Evolutionary conservation across 2,888 invertebrate genomes (phyloP), one percentile per base, ranked within the genome.

Genomic region (Harpalus rubripes): DNA sequence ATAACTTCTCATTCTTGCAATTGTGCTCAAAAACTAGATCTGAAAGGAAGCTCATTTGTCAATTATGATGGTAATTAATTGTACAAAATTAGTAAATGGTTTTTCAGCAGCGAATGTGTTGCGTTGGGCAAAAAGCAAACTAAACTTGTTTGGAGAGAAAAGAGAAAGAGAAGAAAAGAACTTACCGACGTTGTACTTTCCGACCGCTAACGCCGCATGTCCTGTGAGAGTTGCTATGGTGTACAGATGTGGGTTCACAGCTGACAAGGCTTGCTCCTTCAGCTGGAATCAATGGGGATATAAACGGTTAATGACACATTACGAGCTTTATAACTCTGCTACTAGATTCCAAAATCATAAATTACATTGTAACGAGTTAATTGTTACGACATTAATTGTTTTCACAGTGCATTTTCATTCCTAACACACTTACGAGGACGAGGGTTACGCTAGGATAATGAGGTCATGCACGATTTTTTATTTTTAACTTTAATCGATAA

Each of bases 211-310:
- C 87, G 92, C 92, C 68, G 97, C 97, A 91, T 98, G 98, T 0
- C 97, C 97, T 7, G 98, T 98, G 85, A 98, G 92, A 12, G 98
- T 98, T 72, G 98, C 98, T 88, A 98, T 93, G 6, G 98, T 98
- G 91, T 97, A 97, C 83, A 99, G 91, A 91, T 97, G 96, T 7
- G 98, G 96, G 91, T 95, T 95, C 7, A 94, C 93, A 86, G 96
- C 94, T 86, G 92, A 91, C 12, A 93, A 88, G 5, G 97, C 97
- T 89, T 94, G 92, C 90, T 95, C 95, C 90, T 94, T 95, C 91
- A 95, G 92, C 93, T 94, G 89, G 5, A 90, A 89, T 32, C 26
- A 63, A 63, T 63, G 26, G 44, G 63, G 16, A 63, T 12, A 63
- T 63, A 63, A 39, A 68, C 68, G 32, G 12, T 68, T 68, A 15